Base-by-base conservation (phyloP, 2,888 invertebrate genomes). In the Dromius quadrimaculatus region DNA sequence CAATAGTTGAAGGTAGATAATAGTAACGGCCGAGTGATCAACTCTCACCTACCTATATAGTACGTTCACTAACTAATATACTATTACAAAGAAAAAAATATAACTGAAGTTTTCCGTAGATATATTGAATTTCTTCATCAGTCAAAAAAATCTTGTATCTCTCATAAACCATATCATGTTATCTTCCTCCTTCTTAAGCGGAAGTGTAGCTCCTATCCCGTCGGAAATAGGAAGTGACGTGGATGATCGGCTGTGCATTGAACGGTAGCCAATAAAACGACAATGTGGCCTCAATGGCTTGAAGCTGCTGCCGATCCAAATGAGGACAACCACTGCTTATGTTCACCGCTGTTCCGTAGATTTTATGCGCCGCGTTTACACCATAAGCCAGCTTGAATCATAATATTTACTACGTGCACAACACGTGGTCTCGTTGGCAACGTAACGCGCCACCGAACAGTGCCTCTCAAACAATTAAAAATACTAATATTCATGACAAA, bases 401-500 rank as follows among this genome's bases (percentile, higher is more conserved):
- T 66, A 66, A 66, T 66, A 66, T 66, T 66, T 66, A 66, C 66
- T 66, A 66, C 66, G 66, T 50, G 65, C 23, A 66, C 66, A 66
- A 36, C 66, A 66, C 66, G 66, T 66, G 66, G 54, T 54, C 28
- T 20, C 47, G 36, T 54, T 54, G 50, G 50, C 50, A 45, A 38
- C 65, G 32, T 11, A 32, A 15, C 59, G 19, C 8, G 32, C 34
- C 34, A 47, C 50, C 28, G 22, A 38, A 5, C 50, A 54, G 50
- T 13, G 50, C 8, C 11, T 1, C 22, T 22, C 23, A 50, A 54
- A 54, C 28, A 28, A 28, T 5, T 28, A 6, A 28, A 6, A n/a
- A n/a, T n/a, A n/a, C n/a, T n/a, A n/a, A n/a, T n/a, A n/a, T n/a
- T n/a, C n/a, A n/a, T n/a, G n/a, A n/a, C n/a, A n/a, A n/a, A n/a